Base-by-base conservation (phyloP, 2,888 invertebrate species). In the Drosophila vallismaia region DNA sequence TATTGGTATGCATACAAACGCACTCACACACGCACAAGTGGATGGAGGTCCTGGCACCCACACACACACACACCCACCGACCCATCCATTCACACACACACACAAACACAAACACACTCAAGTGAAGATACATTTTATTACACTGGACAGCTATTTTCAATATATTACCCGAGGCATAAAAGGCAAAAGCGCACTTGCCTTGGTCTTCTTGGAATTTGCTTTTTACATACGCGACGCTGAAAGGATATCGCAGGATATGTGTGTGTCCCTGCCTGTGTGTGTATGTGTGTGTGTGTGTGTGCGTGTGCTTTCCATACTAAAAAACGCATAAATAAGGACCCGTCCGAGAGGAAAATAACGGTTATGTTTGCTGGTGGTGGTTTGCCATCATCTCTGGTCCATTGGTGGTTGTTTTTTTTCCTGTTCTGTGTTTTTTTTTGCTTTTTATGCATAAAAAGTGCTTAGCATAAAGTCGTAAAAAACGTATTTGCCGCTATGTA, bases 381-480 rank as follows among this genome's bases (percentile, higher is more conserved):
- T 67, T 77, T 63, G 53, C 44, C 58, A 36, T 48, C 64, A 68
- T 57, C 14, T 26, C 48, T 44, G 53, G 53, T 54, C 58, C 40
- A 68, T 64, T 49, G 75, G 75, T 75, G 76, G 78, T 71, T 59
- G 71, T 40, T 66, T 36, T 42, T 36, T 48, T 33, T 33, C 0
- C 51, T 52, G 31, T 49, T 52, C 19, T 36, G 53, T 66, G 75
- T 26, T 19, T 45, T 50, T 60, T 62, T 44, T 33, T 36, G 71
- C 75, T 77, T 89, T 83, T 81, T 88, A 89, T 88, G 89, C 88
- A 88, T 88, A 88, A 88, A 82, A 88, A 88, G 82, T 88, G 86
- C 86, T 89, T 89, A 88, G 88, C 89, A 88, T 89, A 88, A 87
- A 88, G 87, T 89, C 88, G 87, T 87, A 87, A 87, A 89, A 89